phyloP scores from a whole-genome alignment of 2,888 invertebrate species.

The Sesia bembeciformis region DNA sequence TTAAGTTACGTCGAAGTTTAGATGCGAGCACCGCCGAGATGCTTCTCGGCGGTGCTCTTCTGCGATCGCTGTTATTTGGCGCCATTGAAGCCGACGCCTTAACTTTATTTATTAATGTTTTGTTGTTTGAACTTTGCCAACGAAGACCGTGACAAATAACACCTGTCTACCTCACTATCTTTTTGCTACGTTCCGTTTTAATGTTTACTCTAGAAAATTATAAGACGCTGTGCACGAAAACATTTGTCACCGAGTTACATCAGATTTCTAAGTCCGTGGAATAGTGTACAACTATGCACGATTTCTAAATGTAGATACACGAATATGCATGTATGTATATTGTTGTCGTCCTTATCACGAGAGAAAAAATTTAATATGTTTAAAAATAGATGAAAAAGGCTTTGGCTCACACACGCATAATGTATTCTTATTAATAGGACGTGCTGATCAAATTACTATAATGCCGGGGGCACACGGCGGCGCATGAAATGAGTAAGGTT shows the following conservation, averaged over 20 bases:
- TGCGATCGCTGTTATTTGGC: conserved; percentile 42
- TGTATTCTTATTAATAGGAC: conserved; percentile 31
- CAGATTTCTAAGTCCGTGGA: not conserved
- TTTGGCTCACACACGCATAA: not conserved
- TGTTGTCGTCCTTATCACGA: conserved; percentile 1
- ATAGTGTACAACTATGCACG: not conserved
- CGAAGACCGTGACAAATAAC: conserved; percentile 40
- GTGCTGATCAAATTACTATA: conserved; percentile 45
- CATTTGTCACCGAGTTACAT: conserved; percentile 21
- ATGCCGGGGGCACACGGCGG: conserved; percentile 35
- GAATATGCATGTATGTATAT: not conserved
- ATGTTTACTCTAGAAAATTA: conserved; percentile 37
- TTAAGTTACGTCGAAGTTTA: conserved; percentile 12
- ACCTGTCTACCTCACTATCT: conserved; percentile 22
- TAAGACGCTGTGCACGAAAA: conserved; percentile 28
- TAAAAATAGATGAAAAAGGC: not conserved
- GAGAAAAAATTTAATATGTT: conserved; percentile 38
- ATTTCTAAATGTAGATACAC: not conserved
- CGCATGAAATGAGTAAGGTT: conserved; percentile 48
- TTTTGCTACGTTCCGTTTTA: conserved; percentile 15
- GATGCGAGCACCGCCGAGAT: not conserved
- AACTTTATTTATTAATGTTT: conserved; percentile 32
- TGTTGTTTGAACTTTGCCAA: conserved; percentile 39
- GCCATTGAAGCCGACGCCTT: conserved; percentile 35
- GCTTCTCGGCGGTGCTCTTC: not conserved